Percentiles rank a stretch among this genome's conserved stretches.
phyloP scores from a whole-genome alignment of 1,140 invertebrate species.

The Arctopsyche grandis region DNA sequence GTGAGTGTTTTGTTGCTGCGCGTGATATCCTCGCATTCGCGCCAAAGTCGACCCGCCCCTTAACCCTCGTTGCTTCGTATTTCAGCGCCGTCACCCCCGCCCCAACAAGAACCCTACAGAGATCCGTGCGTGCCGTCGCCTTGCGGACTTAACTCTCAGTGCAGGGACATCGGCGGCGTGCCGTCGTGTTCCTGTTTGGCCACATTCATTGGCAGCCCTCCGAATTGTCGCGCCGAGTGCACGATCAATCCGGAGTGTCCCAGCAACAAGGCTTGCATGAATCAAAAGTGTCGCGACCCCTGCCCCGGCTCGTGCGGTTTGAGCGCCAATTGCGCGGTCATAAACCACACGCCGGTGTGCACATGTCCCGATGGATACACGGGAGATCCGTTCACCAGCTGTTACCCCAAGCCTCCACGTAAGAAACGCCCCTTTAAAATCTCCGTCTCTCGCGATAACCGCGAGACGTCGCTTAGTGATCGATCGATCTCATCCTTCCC shows the following conservation, averaged over 20 bases:
- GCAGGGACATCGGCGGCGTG: constrained; percentile 70
- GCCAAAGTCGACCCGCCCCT: background rate
- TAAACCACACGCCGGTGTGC: constrained; percentile 76
- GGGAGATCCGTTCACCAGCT: constrained; percentile 76
- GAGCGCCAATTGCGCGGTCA: constrained; percentile 72
- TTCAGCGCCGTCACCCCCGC: constrained; percentile 57
- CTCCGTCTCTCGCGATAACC: background rate
- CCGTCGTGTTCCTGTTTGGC: constrained; percentile 75
- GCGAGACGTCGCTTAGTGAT: constrained; percentile 64
- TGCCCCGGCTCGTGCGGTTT: constrained; percentile 77
- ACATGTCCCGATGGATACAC: constrained; percentile 74
- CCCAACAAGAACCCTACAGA: constrained; percentile 56
- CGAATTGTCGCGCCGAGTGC: constrained; percentile 80
- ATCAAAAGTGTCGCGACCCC: constrained; percentile 76
- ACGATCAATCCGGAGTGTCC: constrained; percentile 77
- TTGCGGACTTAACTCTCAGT: constrained; percentile 77
- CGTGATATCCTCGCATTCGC: constrained; percentile 57
- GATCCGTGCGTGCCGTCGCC: constrained; percentile 80
- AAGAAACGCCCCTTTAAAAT: constrained; percentile 48
- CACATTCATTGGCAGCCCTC: constrained; percentile 75
- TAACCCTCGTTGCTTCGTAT: constrained; percentile 44
- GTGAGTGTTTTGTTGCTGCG: constrained; percentile 60
- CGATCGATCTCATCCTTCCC: constrained; percentile 68
- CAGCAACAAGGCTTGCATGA: constrained; percentile 73
- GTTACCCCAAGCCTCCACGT: constrained; percentile 61